Evolutionary conservation across 2,888 invertebrate species (phyloP), one percentile per base, ranked within the genome.

Genomic region (Bruchidius siliquastri): DNA sequence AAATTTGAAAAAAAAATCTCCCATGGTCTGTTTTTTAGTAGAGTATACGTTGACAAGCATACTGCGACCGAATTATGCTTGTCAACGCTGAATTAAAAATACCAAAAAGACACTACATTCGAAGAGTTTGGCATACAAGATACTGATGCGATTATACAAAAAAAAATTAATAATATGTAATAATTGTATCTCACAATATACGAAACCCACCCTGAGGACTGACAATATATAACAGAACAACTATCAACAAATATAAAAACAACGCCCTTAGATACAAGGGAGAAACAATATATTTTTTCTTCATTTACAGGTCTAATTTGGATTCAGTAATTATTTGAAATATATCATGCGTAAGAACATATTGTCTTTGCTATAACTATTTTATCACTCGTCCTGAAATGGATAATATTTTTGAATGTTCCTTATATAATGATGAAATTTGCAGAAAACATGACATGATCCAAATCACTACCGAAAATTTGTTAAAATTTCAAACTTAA

Each of bases 401-500:
- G 18, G 49, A 49, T 49, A 49, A 8, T 18, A 49, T 49, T 49
- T 30, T 30, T 30, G 8, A 30, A 30, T 30, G 30, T 3, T 13
- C 49, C 49, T 8, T 3, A 13, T 49, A 49, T 49, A 3, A 49
- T 1, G 18, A 49, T 8, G 49, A 49, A 49, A 18, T 49, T 18
- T 49, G 49, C 18, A 18, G 1, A 13, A 49, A 1, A 13, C 18
- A 49, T 49, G 49, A 49, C 8, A 49, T 49, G 18, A 8, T 49
- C 18, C 49, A 13, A 49, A 49, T 49, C 3, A 49, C 49, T 13
- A 49, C 18, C 49, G 49, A 49, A 13, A 1, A 49, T 72, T 71
- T 70, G 32, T 73, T 73, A 75, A 72, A 69, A 71, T 73, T 71
- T 74, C 74, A 76, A 77, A 77, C 75, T 74, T 75, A 77, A 77